These are phyloP conservation scores for Drosophila rufa DNA, from an alignment of 1,140 invertebrate genomes.

Conservation along the genomic window DNA sequence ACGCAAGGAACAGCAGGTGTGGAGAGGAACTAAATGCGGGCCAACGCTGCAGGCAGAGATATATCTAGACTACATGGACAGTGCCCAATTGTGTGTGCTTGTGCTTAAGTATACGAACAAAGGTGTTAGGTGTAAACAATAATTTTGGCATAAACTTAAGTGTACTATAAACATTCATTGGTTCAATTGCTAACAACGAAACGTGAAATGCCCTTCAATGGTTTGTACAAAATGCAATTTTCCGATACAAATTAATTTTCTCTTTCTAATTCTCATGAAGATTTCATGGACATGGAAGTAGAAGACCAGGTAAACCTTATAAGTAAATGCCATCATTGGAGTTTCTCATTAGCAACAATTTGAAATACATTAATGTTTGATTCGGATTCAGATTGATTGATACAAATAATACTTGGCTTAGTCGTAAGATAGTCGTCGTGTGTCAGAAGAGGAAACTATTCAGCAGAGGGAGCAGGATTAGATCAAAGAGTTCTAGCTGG, in stretches of 20 bases:
- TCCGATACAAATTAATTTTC: constrained; percentile 18
- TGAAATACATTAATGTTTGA: constrained; percentile 27
- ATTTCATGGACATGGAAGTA: constrained; percentile 63
- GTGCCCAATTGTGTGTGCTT: constrained; percentile 57
- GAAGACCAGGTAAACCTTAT: constrained; percentile 46
- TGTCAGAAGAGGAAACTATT: constrained; percentile 61
- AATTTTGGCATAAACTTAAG: constrained; percentile 76
- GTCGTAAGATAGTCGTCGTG: constrained; percentile 38
- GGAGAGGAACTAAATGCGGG: constrained; percentile 69
- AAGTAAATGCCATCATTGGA: constrained; percentile 82
- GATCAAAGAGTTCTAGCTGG: constrained; percentile 43
- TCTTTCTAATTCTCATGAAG: constrained; percentile 13
- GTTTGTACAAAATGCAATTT: constrained; percentile 71
- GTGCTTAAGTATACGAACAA: constrained; percentile 70
- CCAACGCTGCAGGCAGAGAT: constrained; percentile 34
- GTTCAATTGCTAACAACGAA: constrained; percentile 53
- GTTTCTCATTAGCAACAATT: constrained; percentile 64
- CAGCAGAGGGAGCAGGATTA: constrained; percentile 56
- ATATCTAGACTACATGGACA: constrained; percentile 60
- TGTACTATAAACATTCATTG: constrained; percentile 65
- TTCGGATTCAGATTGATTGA: constrained; percentile 58
- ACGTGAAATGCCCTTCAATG: constrained; percentile 46
- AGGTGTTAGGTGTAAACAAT: constrained; percentile 35
- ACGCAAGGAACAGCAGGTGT: constrained; percentile 42
- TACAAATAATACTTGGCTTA: constrained; percentile 75